A percentile compares a stretch with the other conserved stretches of the same genome.
phyloP scores from a whole-genome alignment of 2,113 vertebrate species.

The Istiophorus platypterus region DNA sequence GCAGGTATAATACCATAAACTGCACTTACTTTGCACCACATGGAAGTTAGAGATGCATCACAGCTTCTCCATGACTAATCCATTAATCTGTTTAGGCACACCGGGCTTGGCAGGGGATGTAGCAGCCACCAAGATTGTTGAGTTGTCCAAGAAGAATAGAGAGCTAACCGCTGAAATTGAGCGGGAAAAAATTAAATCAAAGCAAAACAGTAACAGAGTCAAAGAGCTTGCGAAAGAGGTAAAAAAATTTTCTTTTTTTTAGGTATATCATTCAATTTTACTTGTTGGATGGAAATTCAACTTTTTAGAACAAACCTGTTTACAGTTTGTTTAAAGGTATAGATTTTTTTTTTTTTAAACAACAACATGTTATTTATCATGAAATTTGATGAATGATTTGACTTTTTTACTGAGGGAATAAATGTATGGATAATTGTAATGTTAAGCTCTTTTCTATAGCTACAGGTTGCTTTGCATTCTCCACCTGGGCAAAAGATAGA shows the following conservation, averaged over 20 bases:
- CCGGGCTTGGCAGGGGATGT: constrained; percentile 88
- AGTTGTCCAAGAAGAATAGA: constrained; percentile 92
- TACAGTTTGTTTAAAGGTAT: neutral
- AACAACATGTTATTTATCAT: neutral
- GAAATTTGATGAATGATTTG: neutral
- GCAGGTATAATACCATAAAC: constrained; percentile 80
- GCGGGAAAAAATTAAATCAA: constrained; percentile 86
- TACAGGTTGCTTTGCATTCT: constrained; percentile 77
- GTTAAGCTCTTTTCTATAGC: constrained; percentile 66
- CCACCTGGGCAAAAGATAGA: constrained; percentile 61
- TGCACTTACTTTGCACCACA: neutral
- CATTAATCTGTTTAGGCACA: constrained; percentile 76
- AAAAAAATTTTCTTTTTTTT: constrained; percentile 52
- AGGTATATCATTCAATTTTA: neutral
- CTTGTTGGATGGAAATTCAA: constrained; percentile 3
- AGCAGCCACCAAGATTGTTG: constrained; percentile 93
- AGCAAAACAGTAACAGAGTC: constrained; percentile 85
- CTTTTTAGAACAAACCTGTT: neutral
- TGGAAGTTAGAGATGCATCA: neutral
- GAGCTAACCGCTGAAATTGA: constrained; percentile 87
- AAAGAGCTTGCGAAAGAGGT: constrained; percentile 93
- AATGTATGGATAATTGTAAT: neutral
- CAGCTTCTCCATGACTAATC: constrained; percentile 2
- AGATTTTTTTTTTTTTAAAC: neutral
- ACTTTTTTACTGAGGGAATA: neutral